Evolutionary conservation across 2,797 vertebrate genomes (phyloP).

Genomic region (Nannoperca australis): DNA sequence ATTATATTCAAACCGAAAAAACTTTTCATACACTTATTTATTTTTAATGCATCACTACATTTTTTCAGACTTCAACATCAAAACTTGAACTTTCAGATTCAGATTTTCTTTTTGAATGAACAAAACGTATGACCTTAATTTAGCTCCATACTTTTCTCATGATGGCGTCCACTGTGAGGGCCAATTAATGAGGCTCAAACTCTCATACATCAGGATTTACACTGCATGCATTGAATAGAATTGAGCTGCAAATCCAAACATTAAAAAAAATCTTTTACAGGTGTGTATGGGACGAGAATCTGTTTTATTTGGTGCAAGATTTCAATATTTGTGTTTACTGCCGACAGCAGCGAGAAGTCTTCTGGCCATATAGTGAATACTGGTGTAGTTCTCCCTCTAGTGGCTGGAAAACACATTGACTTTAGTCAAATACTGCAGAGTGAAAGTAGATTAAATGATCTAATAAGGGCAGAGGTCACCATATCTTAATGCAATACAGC

Average conservation of each 20-base stretch:
- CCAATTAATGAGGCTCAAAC: background rate
- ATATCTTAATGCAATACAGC: background rate
- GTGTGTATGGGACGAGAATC: background rate
- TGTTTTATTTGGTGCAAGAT: no score
- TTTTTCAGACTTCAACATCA: no score
- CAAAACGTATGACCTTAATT: no score
- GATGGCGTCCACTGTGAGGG: background rate
- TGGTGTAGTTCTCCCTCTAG: conserved; percentile 22
- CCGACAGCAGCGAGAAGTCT: background rate
- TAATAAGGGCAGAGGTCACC: background rate
- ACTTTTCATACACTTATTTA: no score
- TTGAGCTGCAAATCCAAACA: background rate
- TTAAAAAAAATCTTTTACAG: background rate
- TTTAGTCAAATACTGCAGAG: background rate
- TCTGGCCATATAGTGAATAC: background rate
- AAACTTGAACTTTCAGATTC: no score
- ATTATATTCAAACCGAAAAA: no score
- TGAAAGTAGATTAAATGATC: background rate
- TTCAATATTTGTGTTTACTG: background rate
- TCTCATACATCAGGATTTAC: background rate
- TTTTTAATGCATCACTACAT: no score
- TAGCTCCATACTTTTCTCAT: no score
- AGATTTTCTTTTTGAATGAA: no score
- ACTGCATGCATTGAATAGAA: background rate
- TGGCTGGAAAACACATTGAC: conserved; percentile 1